Percentiles rank a stretch among this genome's conserved stretches.
Conservation (phyloP, 2,113 vertebrate species). For the Hippoglossus stenolepis region DNA sequence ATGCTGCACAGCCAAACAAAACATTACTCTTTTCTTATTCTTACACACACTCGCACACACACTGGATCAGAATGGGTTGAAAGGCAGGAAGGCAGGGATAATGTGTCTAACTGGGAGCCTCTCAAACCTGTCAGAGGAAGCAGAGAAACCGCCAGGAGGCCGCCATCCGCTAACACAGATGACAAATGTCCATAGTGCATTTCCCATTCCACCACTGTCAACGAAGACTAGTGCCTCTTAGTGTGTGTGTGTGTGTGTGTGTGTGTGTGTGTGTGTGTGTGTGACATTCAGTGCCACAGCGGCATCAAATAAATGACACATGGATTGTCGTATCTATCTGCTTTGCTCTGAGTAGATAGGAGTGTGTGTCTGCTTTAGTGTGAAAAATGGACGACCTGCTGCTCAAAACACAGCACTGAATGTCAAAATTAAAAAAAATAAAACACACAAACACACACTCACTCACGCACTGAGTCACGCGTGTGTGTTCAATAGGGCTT, state of each 20-base stretch:
- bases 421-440: slow-evolving; percentile 24
- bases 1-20: slow-evolving; percentile 14
- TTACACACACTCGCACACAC: slow-evolving; percentile 17
- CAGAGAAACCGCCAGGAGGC: slow-evolving; percentile 67
- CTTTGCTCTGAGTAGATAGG: slow-evolving; percentile 57
- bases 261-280: slow-evolving; percentile 41
- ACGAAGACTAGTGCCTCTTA: slow-evolving; percentile 58
- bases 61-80: slow-evolving; percentile 49
- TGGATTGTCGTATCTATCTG: slow-evolving; percentile 62
- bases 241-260: slow-evolving; percentile 45
- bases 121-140: slow-evolving; percentile 73
- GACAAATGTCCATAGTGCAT: slow-evolving; percentile 73
- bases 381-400: slow-evolving; percentile 48
- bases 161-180: slow-evolving; percentile 66
- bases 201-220: slow-evolving; percentile 73
- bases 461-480: slow-evolving; percentile 20
- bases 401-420: slow-evolving; percentile 18
- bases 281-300: slow-evolving; percentile 41
- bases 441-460: slow-evolving; percentile 17
- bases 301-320: slow-evolving; percentile 69
- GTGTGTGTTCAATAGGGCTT: slow-evolving; percentile 37
- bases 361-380: slow-evolving; percentile 42
- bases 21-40: background rate
- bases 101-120: slow-evolving; percentile 70
- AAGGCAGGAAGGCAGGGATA: slow-evolving; percentile 62